Evolutionary conservation across 2,888 invertebrate species (phyloP).

Genomic region (Ophonus ardosiacus): DNA sequence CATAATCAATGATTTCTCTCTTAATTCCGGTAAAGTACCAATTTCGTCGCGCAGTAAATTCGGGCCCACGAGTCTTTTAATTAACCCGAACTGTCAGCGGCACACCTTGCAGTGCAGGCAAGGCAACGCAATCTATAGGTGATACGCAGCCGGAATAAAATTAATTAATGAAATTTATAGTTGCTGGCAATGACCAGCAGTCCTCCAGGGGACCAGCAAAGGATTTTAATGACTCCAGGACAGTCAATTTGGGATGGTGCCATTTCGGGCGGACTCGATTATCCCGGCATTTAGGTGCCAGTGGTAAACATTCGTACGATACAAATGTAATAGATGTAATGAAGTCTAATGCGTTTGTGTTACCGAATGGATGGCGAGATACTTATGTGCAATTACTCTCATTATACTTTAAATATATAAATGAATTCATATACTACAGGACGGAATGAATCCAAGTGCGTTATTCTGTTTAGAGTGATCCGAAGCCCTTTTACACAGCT

Average conservation of each 20-base stretch:
- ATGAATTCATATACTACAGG: background rate
- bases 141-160: slow-evolving; percentile 72
- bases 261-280: slow-evolving; percentile 37
- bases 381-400: background rate
- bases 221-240: slow-evolving; percentile 48
- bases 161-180: slow-evolving; percentile 74
- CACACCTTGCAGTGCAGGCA: slow-evolving; percentile 42
- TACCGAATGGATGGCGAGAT: slow-evolving; percentile 2
- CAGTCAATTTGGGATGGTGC: slow-evolving; percentile 47
- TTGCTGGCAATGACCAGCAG: slow-evolving; percentile 70
- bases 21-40: slow-evolving; percentile 26
- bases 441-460: too few relatives aligned
- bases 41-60: slow-evolving; percentile 45
- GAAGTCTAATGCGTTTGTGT: slow-evolving; percentile 24
- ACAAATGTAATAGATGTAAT: slow-evolving; percentile 19
- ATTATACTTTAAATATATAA: background rate
- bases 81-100: slow-evolving; percentile 47
- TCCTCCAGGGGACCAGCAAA: background rate
- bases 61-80: slow-evolving; percentile 45
- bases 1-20: slow-evolving; percentile 46
- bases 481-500: too few relatives aligned
- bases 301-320: slow-evolving; percentile 26
- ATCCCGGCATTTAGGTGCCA: slow-evolving; percentile 25
- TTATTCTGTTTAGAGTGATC: too few relatives aligned
- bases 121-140: slow-evolving; percentile 67